phyloP scores from a whole-genome alignment of 2,113 vertebrate species.

The Seriola quinqueradiata region DNA sequence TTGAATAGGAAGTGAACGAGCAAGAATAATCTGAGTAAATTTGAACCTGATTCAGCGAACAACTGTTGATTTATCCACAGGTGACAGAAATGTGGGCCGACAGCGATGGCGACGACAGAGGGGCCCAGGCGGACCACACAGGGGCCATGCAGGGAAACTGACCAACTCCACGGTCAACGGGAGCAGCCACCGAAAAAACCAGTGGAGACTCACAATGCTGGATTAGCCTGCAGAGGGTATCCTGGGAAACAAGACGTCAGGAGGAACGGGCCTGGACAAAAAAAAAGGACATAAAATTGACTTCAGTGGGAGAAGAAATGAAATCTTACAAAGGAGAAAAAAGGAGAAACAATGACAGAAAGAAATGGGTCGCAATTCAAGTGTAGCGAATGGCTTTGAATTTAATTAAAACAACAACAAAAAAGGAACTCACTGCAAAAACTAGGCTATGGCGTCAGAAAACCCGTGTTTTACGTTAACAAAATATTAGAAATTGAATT shows the following conservation, averaged over 20 bases:
- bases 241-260: conserved; percentile 34
- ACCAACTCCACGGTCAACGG: conserved; percentile 82
- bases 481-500: background rate
- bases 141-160: conserved; percentile 42
- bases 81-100: conserved; percentile 69
- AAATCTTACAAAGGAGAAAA: background rate
- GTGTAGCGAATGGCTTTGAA: background rate
- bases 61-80: conserved; percentile 78
- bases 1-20: conserved; percentile 7
- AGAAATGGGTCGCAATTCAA: background rate
- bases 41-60: conserved; percentile 53
- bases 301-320: conserved; percentile 41
- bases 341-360: background rate
- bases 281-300: conserved; percentile 39
- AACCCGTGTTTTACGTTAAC: background rate
- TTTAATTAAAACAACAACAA: background rate
- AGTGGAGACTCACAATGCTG: conserved; percentile 28
- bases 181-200: conserved; percentile 44
- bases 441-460: background rate
- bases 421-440: background rate
- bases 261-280: conserved; percentile 42
- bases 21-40: conserved; percentile 26
- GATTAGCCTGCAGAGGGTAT: conserved; percentile 22
- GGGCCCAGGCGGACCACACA: conserved; percentile 67
- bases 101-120: conserved; percentile 60